Percentiles rank a stretch among this genome's conserved stretches.
Evolutionary conservation across 1,140 invertebrate species (phyloP).

Genomic region (Diprion similis): DNA sequence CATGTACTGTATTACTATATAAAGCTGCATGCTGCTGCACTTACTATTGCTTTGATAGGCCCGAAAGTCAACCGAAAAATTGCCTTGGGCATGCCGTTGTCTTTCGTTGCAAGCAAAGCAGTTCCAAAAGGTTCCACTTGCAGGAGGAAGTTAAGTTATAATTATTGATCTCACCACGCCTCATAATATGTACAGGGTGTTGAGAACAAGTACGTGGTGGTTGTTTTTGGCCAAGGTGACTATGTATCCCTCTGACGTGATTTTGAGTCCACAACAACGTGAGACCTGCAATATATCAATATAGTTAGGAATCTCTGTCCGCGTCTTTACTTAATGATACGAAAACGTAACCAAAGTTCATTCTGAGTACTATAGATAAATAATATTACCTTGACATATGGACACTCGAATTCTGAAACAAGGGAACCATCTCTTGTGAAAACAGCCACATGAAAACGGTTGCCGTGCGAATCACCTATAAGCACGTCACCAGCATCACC

Average conservation of each 20-base stretch:
- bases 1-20: conserved; percentile 35
- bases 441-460: conserved; percentile 95
- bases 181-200: conserved; percentile 93
- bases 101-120: conserved; percentile 46
- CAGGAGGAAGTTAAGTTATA: conserved; percentile 40
- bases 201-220: conserved; percentile 95
- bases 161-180: conserved; percentile 49
- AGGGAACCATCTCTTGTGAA: conserved; percentile 87
- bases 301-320: conserved; percentile 38
- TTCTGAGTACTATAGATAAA: conserved; percentile 14
- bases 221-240: conserved; percentile 98
- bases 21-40: conserved; percentile 49
- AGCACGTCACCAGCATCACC: conserved; percentile 95
- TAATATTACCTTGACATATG: conserved; percentile 84
- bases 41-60: conserved; percentile 58
- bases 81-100: conserved; percentile 35
- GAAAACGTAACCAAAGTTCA: background rate
- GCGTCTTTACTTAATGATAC: background rate
- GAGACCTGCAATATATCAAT: conserved; percentile 77
- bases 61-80: conserved; percentile 46
- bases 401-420: conserved; percentile 94
- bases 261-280: conserved; percentile 95
- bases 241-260: conserved; percentile 94
- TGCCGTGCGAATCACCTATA: conserved; percentile 96
- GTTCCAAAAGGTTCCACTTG: conserved; percentile 37